Evolutionary conservation across 2,797 vertebrate species (phyloP).

Genomic region (Brotula barbata): DNA sequence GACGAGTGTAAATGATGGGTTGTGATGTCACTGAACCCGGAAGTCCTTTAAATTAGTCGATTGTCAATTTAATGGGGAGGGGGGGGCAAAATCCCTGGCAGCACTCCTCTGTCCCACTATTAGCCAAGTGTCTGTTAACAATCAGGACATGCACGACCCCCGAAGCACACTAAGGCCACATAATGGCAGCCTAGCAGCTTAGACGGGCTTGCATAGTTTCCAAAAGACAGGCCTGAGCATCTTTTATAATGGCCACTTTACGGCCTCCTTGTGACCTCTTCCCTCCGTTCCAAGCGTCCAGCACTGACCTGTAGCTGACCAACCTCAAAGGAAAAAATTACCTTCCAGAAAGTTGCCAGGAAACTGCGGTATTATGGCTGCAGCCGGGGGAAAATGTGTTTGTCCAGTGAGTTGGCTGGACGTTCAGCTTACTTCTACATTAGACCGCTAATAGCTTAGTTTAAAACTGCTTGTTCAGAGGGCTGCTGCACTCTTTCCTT

Average conservation of each 20-base stretch:
- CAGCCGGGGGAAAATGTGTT: slow-evolving; percentile 42
- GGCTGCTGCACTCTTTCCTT: slow-evolving; percentile 35
- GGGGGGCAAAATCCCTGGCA: too few relatives aligned
- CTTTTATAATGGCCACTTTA: slow-evolving; percentile 42
- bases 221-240: slow-evolving; percentile 45
- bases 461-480: slow-evolving; percentile 40
- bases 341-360: slow-evolving; percentile 52
- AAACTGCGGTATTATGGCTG: slow-evolving; percentile 54
- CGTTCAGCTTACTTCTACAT: slow-evolving; percentile 37
- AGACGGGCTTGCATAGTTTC: slow-evolving; percentile 45
- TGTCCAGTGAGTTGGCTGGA: slow-evolving; percentile 44
- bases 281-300: slow-evolving; percentile 30
- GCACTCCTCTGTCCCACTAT: too few relatives aligned
- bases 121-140: slow-evolving; percentile 32
- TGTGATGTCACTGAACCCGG: too few relatives aligned
- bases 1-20: too few relatives aligned
- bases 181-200: slow-evolving; percentile 35
- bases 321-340: slow-evolving; percentile 45
- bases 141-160: slow-evolving; percentile 39
- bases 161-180: slow-evolving; percentile 34
- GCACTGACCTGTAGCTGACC: slow-evolving; percentile 63
- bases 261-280: slow-evolving; percentile 51
- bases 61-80: too few relatives aligned
- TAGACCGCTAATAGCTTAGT: slow-evolving; percentile 59
- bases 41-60: too few relatives aligned